phyloP scores from a whole-genome alignment of 2,797 vertebrate species.

The Enteromius treurensis region DNA sequence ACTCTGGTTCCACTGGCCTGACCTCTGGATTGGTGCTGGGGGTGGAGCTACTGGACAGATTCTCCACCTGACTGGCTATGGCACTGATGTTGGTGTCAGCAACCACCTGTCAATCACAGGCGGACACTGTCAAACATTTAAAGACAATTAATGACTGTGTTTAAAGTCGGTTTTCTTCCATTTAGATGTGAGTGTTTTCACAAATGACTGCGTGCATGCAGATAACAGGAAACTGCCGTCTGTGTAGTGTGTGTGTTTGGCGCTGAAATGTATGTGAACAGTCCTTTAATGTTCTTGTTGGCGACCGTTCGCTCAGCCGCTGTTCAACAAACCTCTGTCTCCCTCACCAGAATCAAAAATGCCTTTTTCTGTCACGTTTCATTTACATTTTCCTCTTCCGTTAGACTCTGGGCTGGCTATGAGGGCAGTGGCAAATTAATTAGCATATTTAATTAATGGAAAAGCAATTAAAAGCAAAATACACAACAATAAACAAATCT shows the following conservation, averaged over 20 bases:
- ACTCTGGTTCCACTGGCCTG: slow-evolving; percentile 81
- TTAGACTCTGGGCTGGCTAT: slow-evolving; percentile 41
- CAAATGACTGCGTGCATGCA: slow-evolving; percentile 46
- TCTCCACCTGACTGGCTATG: slow-evolving; percentile 90
- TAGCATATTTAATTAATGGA: slow-evolving; percentile 70
- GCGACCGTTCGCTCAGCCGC: slow-evolving; percentile 21
- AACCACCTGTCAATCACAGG: slow-evolving; percentile 78
- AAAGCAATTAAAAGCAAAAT: slow-evolving; percentile 67
- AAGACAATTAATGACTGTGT: not conserved
- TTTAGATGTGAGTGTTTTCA: slow-evolving; percentile 19
- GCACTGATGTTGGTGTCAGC: slow-evolving; percentile 94
- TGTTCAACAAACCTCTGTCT: slow-evolving; percentile 39
- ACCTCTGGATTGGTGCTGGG: slow-evolving; percentile 70
- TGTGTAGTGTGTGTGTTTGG: slow-evolving; percentile 45
- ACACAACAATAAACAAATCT: slow-evolving; percentile 66
- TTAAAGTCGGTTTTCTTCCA: not conserved
- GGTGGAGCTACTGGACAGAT: slow-evolving; percentile 77
- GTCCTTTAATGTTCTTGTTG: slow-evolving; percentile 35
- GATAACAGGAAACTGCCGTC: slow-evolving; percentile 41
- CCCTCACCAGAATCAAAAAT: slow-evolving; percentile 23
- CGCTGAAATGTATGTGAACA: slow-evolving; percentile 46
- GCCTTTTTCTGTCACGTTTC: slow-evolving; percentile 2
- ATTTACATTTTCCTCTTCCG: slow-evolving; percentile 42
- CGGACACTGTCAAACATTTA: not conserved
- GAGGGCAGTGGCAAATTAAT: slow-evolving; percentile 51